Percentiles rank a stretch among this genome's conserved stretches.
Evolutionary conservation across 2,113 vertebrate species (phyloP).

Genomic region (Corapipo altera): DNA sequence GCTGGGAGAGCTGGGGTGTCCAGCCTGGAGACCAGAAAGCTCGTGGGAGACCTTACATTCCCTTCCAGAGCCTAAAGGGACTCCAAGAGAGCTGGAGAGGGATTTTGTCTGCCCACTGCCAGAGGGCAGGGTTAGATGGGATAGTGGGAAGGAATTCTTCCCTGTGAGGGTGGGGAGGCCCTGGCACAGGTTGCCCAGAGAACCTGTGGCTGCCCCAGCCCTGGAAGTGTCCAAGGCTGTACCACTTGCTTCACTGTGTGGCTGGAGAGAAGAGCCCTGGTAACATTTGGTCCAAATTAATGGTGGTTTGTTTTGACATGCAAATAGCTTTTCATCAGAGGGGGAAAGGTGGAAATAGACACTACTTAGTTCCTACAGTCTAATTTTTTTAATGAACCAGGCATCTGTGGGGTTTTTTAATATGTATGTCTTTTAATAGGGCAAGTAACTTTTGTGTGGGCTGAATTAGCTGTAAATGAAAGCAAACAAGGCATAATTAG

Average conservation of each 20-base stretch:
- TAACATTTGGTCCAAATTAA: conserved; percentile 68
- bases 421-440: conserved; percentile 29
- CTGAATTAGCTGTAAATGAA: conserved; percentile 69
- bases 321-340: conserved; percentile 67
- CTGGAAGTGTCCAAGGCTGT: background rate
- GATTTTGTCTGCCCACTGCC: background rate
- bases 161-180: background rate
- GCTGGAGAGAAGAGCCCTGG: background rate
- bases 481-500: conserved; percentile 71
- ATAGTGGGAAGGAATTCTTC: background rate
- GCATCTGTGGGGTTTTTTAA: background rate
- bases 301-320: conserved; percentile 67
- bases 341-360: conserved; percentile 62
- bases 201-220: background rate
- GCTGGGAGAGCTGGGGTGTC: background rate
- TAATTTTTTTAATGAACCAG: conserved; percentile 28
- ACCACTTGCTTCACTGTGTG: background rate
- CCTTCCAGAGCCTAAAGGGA: background rate
- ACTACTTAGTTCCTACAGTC: conserved; percentile 13
- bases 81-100: background rate
- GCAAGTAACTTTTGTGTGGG: conserved; percentile 54
- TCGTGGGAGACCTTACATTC: background rate
- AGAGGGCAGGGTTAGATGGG: background rate
- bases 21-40: background rate
- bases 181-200: background rate